Base-by-base conservation (phyloP, 2,888 invertebrate species). In the Agrotis exclamationis region DNA sequence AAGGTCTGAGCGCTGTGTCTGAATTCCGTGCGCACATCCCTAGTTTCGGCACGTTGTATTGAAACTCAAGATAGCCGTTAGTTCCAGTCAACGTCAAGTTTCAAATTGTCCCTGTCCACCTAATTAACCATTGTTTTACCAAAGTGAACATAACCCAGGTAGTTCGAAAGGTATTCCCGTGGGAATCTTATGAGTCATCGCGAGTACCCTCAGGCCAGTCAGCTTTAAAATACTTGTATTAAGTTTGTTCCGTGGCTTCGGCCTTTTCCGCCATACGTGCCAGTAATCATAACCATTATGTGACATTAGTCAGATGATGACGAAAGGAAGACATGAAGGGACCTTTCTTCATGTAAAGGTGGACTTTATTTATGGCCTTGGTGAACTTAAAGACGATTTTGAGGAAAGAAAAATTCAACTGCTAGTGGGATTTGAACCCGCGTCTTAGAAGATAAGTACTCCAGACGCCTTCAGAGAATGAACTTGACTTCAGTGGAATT, bases 91-190 rank as follows among this genome's bases (percentile, higher is more conserved):
- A 39, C 9, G 11, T 0, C 11, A 11, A 1, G 11, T 39, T 39
- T 39, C 39, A 39, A 39, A 39, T 39, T 39, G 2, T 39, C 39
- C 39, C 9, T 39, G 11, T 39, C 39, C 39, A 39, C 39, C 1
- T 33, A 24, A 64, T 24, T 39, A 28, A 59, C 45, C 1, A 22
- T 47, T 0, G 54, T 39, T 39, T 63, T n/a, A 57, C 3, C 9
- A 24, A 53, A 24, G n/a, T 13, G 13, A n/a, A 64, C 53, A 11
- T 33, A 16, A 44, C 47, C 28, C 11, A 65, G 24, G 39, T 63
- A 66, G 28, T 59, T 11, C 71, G 56, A 3, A n/a, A 59, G 50
- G 65, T 64, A 68, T 83, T 83, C 72, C 73, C 75, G 81, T 79
- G 81, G 71, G 83, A 83, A 74, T 62, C 56, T 64, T 56, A 65